Conservation (phyloP, 2,113 vertebrate species). For the Castor canadensis region DNA sequence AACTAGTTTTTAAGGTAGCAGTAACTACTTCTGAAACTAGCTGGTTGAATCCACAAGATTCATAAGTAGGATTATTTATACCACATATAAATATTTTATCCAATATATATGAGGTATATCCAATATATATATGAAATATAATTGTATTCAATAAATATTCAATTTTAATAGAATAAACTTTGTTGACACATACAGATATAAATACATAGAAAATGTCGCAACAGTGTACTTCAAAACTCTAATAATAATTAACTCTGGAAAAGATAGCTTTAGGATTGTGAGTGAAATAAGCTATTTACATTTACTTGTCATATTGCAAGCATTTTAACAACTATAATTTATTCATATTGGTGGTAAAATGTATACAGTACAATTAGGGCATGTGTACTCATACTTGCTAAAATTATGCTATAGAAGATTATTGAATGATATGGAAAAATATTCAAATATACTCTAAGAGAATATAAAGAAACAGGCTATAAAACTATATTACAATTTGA, state of each 20-base stretch:
- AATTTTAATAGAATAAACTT: neutral
- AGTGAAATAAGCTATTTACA: neutral
- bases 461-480: neutral
- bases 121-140: no score
- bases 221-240: neutral
- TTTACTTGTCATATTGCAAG: neutral
- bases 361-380: neutral
- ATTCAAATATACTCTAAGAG: neutral
- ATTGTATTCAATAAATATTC: neutral
- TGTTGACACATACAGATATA: neutral
- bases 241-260: neutral
- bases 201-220: neutral
- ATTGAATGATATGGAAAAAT: conserved; percentile 1
- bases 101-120: neutral
- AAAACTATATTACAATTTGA: neutral
- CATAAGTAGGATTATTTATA: neutral
- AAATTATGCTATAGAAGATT: neutral
- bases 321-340: neutral
- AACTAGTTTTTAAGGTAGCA: neutral
- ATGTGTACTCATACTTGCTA: neutral
- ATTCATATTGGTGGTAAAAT: neutral
- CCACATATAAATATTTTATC: neutral
- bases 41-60: neutral
- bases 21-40: neutral
- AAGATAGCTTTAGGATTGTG: neutral